Conservation (phyloP, 2,797 vertebrate species). For the Takifugu rubripes region DNA sequence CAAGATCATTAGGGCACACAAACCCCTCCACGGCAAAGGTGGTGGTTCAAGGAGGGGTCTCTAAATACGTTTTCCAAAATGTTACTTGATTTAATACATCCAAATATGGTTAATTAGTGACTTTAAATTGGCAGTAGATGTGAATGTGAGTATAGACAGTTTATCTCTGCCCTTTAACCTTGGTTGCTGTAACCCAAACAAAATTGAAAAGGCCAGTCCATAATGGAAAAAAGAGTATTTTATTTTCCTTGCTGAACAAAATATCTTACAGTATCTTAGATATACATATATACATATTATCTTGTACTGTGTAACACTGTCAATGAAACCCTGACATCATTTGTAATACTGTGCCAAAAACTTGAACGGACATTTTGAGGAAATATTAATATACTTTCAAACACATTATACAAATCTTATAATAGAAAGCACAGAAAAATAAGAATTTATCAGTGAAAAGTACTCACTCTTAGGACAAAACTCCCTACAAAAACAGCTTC, state of each 20-base stretch:
- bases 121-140: no score
- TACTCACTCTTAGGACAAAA: constrained; percentile 70
- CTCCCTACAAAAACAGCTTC: constrained; percentile 72
- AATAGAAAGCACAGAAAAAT: constrained; percentile 84
- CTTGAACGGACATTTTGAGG: constrained; percentile 48
- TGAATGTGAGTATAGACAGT: no score
- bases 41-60: no score
- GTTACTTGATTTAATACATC: no score
- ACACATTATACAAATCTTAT: constrained; percentile 81
- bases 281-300: constrained; percentile 91
- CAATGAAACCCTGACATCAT: constrained; percentile 64
- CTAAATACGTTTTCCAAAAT: no score
- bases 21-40: no score
- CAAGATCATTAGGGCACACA: no score
- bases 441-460: constrained; percentile 76
- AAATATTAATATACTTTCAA: constrained; percentile 77
- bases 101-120: no score
- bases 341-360: constrained; percentile 57
- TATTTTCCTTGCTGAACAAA: constrained; percentile 92
- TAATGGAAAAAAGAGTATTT: constrained; percentile 60
- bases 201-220: constrained; percentile 8
- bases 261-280: constrained; percentile 88
- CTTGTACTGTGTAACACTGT: constrained; percentile 56
- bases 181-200: not conserved
- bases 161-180: no score